Evolutionary conservation across 2,797 vertebrate genomes (phyloP).

Genomic region (Anisognathus igniventris): DNA sequence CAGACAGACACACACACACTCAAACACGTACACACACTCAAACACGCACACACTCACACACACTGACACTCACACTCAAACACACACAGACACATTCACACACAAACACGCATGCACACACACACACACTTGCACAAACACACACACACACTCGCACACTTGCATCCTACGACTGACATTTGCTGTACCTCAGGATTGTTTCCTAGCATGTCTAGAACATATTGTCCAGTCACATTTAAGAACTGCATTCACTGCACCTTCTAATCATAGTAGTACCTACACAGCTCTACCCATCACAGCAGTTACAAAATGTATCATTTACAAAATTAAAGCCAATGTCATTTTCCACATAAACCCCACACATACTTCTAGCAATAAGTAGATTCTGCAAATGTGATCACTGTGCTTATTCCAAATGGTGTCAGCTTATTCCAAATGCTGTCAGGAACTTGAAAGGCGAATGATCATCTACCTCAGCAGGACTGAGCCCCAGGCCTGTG

Average conservation of each 20-base stretch:
- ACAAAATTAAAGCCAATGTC: neutral
- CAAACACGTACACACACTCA: accelerated
- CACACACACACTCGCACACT: accelerated
- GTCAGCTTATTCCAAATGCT: neutral
- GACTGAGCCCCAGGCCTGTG: neutral
- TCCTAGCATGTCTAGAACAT: neutral
- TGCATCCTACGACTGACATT: no score
- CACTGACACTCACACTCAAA: accelerated
- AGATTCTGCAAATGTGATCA: neutral
- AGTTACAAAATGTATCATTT: neutral
- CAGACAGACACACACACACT: no score
- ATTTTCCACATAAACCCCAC: neutral
- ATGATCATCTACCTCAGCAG: neutral
- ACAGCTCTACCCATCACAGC: accelerated
- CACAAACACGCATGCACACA: accelerated
- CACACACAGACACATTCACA: no score
- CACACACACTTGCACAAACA: no score
- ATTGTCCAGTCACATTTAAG: neutral
- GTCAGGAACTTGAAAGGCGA: neutral
- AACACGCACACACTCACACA: accelerated
- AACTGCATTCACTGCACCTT: neutral
- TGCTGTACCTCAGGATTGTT: neutral
- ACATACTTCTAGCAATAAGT: neutral
- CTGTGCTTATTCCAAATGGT: neutral
- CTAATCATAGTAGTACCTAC: neutral